Base-by-base conservation (phyloP, 2,888 invertebrate genomes). In the Syrista parreyssii region DNA sequence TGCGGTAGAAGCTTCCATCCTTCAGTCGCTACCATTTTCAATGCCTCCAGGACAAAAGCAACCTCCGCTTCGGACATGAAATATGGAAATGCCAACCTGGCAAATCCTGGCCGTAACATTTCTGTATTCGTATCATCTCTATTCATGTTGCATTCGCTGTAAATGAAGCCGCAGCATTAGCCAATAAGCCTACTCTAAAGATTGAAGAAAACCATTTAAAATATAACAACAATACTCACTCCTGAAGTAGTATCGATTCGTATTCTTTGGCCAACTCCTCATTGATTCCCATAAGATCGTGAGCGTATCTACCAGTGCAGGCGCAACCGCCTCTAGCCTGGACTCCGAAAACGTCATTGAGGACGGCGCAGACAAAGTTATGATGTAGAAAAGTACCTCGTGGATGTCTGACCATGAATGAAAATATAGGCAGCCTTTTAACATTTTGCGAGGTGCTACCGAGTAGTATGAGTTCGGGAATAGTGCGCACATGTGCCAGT, bases 311-410 rank as follows among this genome's bases (percentile, higher is more conserved):
- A 76, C 96, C 95, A 74, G 97, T 96, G 91, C 97, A 97, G 30
- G 95, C 95, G 86, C 96, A 94, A 0, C 96, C 96, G 0, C 96
- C 95, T 80, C 96, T 93, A 0, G 96, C 96, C 92, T 98, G 98
- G 77, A 98, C 97, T 0, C 98, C 98, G 90, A 97, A 98, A 35
- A 98, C 95, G 88, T 98, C 98, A 88, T 98, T 98, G 73, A 98
- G 93, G 32, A 98, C 94, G 12, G 97, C 96, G 84, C 96, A 96
- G 12, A 98, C 95, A 92, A 93, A 96, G 92, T 97, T 97, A 91
- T 98, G 97, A 90, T 98, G 98, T 2, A 98, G 94, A 89, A 96
- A 97, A 23, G 96, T 95, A 55, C 97, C 96, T 68, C 95, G 92
- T 0, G 95, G 95, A 90, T 97, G 96, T 83, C 96, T 94, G 75